Base-by-base conservation (phyloP, 2,797 vertebrate genomes). In the Brotula barbata region DNA sequence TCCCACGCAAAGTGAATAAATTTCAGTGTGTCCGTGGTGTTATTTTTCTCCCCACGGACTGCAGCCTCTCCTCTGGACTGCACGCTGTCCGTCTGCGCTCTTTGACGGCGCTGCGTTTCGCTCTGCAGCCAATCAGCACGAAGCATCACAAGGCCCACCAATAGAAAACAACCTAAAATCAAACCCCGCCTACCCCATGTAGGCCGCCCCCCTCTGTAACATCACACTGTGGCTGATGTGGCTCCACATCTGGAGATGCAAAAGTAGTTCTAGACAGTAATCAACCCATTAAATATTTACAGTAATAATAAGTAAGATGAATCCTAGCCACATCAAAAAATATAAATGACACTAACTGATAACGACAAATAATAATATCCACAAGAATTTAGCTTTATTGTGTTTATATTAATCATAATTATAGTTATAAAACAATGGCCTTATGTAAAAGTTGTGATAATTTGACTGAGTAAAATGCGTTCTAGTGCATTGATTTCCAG, bases 71-170 rank as follows among this genome's bases (percentile, higher is more conserved):
- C 12, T 80, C 67, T 82, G 75, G 37, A 2, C 23, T 51, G 13
- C 0, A 47, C 12, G 44, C 40, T 11, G 25, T 56, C 71, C 23
- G 58, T 16, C 77, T 8, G 74, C 1, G 19, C 49, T 15, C 52
- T 88, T 88, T 88, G 44, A 72, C 22, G 56, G 64, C 42, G 64
- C 68, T 28, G 54, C 74, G 47, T 13, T 56, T 70, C 68, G 44
- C 17, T 31, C 34, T 5, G 47, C 80, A 85, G 71, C 91, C 41
- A 91, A 85, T 91, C 84, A 88, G 69, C 37, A 44, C 19, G 6
- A 21, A 1, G 65, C 77, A 50, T 63, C 52, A 5, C 14, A 10
- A 5, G 42, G 40, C 5, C 3, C 64, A 47, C 91, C 89, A 92
- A 92, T 92, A 25, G 63, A 5, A 51, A 45, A 17, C n/a, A 17